Evolutionary conservation across 2,888 invertebrate genomes (phyloP).

Genomic region (Noctuana brunneofusca): DNA sequence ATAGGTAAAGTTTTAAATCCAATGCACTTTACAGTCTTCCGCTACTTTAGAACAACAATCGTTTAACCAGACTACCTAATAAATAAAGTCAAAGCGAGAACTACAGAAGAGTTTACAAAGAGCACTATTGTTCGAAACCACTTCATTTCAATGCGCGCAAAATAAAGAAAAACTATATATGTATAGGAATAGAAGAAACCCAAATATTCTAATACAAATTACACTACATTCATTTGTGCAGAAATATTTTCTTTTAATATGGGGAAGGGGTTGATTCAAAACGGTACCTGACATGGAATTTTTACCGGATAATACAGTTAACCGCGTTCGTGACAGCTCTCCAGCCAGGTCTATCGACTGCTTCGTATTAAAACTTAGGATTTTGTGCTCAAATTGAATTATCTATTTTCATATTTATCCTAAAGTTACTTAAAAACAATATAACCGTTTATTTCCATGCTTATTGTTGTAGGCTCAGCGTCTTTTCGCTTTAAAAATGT

Average conservation of each 20-base stretch:
- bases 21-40: background rate
- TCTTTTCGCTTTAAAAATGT: slow-evolving; percentile 1
- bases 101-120: slow-evolving; percentile 8
- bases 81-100: background rate
- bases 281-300: no score
- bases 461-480: background rate
- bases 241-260: no score
- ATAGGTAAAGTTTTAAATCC: background rate
- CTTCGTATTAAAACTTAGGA: no score
- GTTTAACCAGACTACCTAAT: slow-evolving; percentile 7
- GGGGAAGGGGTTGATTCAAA: no score
- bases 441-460: background rate
- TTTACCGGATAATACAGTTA: no score
- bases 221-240: no score
- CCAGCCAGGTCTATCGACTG: no score
- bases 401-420: background rate
- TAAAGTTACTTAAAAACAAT: background rate
- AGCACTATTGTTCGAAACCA: slow-evolving; percentile 3
- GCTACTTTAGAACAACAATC: slow-evolving; percentile 1
- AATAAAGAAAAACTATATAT: background rate
- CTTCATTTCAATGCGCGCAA: slow-evolving; percentile 2
- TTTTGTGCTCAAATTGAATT: no score
- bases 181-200: no score
- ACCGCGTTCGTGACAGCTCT: no score
- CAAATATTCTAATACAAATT: no score